These are phyloP conservation scores for Ericerus pela DNA, from an alignment of 1,140 invertebrate genomes.

Conservation along the genomic window DNA sequence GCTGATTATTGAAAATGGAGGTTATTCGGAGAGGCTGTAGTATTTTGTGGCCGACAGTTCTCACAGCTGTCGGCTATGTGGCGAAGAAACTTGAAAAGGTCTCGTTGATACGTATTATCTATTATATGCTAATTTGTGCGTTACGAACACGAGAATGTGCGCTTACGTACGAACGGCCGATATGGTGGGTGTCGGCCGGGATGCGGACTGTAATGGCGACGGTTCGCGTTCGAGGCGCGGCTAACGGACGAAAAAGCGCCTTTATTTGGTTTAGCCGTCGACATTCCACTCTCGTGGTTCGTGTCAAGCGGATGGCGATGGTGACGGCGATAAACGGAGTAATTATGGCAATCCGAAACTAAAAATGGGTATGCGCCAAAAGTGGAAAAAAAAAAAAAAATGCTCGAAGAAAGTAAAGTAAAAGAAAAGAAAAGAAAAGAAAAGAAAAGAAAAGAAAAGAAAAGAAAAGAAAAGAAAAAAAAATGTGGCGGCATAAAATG, in stretches of 20 bases:
- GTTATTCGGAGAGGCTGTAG: no score
- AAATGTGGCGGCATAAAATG: not conserved
- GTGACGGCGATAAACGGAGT: not conserved
- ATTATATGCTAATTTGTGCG: no score
- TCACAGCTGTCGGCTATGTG: no score
- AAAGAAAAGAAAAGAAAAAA: not conserved
- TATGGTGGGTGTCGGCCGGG: no score
- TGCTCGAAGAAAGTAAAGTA: not conserved
- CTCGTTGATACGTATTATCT: no score
- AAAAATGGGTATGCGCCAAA: not conserved
- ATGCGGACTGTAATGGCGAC: no score
- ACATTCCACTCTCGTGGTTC: not conserved
- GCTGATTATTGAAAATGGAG: no score
- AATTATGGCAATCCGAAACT: not conserved
- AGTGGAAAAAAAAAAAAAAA: not conserved
- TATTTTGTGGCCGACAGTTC: no score
- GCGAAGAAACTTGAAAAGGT: no score
- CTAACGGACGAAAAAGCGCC: slow-evolving; percentile 46
- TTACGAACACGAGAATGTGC: no score
- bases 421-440: not conserved
- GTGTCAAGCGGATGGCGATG: not conserved
- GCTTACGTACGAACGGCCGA: no score
- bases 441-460: not conserved
- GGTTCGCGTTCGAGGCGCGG: no score
- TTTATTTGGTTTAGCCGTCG: slow-evolving; percentile 34